Evolutionary conservation across 2,797 vertebrate genomes (phyloP), one percentile per base, ranked within the genome.

Genomic region (Catostomus latipinnis): DNA sequence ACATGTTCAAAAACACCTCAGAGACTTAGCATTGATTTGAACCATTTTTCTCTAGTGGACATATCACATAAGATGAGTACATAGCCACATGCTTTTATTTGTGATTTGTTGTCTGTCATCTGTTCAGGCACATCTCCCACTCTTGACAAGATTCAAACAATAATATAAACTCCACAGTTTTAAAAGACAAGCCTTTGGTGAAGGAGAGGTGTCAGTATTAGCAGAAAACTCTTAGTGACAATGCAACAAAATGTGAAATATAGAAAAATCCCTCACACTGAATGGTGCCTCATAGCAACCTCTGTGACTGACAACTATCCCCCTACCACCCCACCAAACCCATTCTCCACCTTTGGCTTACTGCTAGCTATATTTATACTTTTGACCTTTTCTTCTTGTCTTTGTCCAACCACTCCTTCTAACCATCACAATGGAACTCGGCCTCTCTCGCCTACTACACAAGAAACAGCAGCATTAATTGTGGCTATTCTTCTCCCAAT

Each of bases 351-450:
- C 81, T 34, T 48, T 54, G n/a, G 49, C 54, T 14, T 12, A 68
- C 74, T 71, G 68, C 65, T 45, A 5, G 43, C 63, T 92, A 91
- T 93, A 91, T 93, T 91, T 93, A 93, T 90, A 75, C 80, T 46
- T 52, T 62, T 91, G 91, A 93, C 92, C 91, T 92, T 93, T 92
- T 86, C 81, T 87, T 76, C 87, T 63, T 85, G 87, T 88, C 77
- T 71, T 70, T 74, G 71, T 93, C 88, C 90, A 93, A 88, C 86
- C 87, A 81, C 84, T 89, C 65, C 48, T 61, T 50, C 81, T 57
- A 45, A 69, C 61, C 4, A 11, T 76, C 11, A 87, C 81, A 81
- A 87, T 88, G 88, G 76, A 67, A 84, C 88, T 82, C 75, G 1
- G 34, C 34, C 34, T 34, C 34, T 34, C 63, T 89, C 84, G 76